Evolutionary conservation across 2,113 vertebrate species (phyloP), one percentile per base, ranked within the genome.

Genomic region (Aspiorhynchus laticeps): DNA sequence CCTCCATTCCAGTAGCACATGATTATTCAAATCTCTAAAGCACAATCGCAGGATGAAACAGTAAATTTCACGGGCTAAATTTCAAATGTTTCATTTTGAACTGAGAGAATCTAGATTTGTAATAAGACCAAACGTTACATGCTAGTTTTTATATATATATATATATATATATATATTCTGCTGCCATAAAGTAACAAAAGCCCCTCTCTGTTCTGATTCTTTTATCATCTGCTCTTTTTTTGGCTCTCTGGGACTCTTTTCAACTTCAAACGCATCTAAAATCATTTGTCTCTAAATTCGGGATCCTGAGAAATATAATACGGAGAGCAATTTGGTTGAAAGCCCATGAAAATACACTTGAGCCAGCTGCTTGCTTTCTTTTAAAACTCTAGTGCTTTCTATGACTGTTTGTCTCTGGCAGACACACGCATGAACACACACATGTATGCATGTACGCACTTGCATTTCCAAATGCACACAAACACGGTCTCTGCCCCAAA

Each of bases 291-390:
- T 71, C 53, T 71, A 73, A 75, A 41, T 63, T 73, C 9, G 9
- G 31, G 33, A 74, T 79, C 69, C 41, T n/a, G 14, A 80, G 69
- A 82, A 87, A 82, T 61, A 28, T 80, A 81, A 80, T 31, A 75
- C 67, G 31, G 38, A 33, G 80, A 67, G 78, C 78, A 86, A 86
- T 75, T 85, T 86, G 67, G 51, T 75, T 71, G 21, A 56, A 53
- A 86, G 78, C 65, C 77, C 71, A 87, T 83, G 31, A 67, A 82
- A 83, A 76, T 48, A 87, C 67, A 46, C 74, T 67, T 51, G 59
- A 51, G 53, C 83, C 69, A 63, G 69, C 36, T 74, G 69, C 48
- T 74, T 15, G 28, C 33, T 33, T 80, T 74, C 63, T 74, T 73
- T 81, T 59, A 80, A 56, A 59, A 28, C 28, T 82, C 76, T 24